Evolutionary conservation across 2,888 invertebrate species (phyloP), one percentile per base, ranked within the genome.

Genomic region (Pogonocherus hispidulus): DNA sequence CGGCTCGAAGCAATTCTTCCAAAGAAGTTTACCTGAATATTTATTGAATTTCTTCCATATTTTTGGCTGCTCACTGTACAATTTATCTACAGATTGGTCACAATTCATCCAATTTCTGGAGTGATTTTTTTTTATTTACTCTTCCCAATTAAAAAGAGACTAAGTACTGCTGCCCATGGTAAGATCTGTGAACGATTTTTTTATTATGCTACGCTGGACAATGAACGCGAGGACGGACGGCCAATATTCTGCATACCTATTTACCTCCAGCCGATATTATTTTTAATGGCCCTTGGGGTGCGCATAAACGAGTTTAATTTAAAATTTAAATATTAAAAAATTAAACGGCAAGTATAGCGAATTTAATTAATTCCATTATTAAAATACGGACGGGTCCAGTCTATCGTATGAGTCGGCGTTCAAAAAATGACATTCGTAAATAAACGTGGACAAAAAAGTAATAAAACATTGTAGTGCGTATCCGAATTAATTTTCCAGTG

Each of bases 401-500:
- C 27, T 23, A 47, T 59, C 47, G 59, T 47, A 46, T 16, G 44
- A 16, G 47, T 9, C 47, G 47, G 32, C 16, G 27, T 32, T 32
- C 19, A 47, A 59, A 59, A 59, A 47, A 59, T 47, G 59, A 32
- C 59, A 59, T 59, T 49, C 59, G 59, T 59, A 47, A 47, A 59
- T 59, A 49, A 59, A 59, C 47, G 59, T 19, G 59, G 19, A 59
- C 59, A 49, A 59, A 59, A 59, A 59, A 32, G 32, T 47, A 59
- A 59, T 59, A 59, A 59, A 59, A 59, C 59, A 59, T 49, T 59
- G 59, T 47, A 59, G 47, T 59, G 59, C 47, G 59, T 59, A 70
- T 63, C 67, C 78, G 80, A 81, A 82, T 82, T 82, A 82, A 82
- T 82, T 81, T 78, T 73, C 74, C 74, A 78, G 77, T 76, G 78